Evolutionary conservation across 2,888 invertebrate species (phyloP), one percentile per base, ranked within the genome.

Genomic region (Pyrocoelia pectoralis): DNA sequence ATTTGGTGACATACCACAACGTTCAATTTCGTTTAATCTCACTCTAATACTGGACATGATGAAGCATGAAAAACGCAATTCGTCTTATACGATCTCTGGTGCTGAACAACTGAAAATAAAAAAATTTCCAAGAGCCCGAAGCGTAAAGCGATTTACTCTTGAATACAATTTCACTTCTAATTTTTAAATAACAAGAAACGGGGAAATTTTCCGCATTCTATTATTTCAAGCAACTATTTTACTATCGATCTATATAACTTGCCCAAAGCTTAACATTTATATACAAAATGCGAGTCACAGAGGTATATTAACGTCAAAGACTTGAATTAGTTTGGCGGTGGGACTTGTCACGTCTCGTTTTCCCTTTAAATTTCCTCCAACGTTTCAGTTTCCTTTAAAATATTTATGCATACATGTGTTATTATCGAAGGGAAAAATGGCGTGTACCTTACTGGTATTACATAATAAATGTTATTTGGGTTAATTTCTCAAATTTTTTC

Each of bases 211-310:
- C n/a, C n/a, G n/a, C n/a, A n/a, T n/a, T n/a, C n/a, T n/a, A n/a
- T n/a, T n/a, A n/a, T n/a, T n/a, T n/a, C n/a, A 24, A 5, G 4
- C 24, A 24, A 6, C 24, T 24, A 24, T 24, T 24, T 24, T 46
- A 46, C 49, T 61, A 61, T 61, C 49, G 61, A 61, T 61, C 61
- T 18, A 14, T 28, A 28, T 56, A 56, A 61, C 52, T 61, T 53
- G 56, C 46, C 52, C 61, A 56, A 56, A 38, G 56, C 40, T 61
- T 48, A 61, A 61, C 56, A 56, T 61, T 61, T 56, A 61, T 61
- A 61, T 53, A 61, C 54, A 62, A 57, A 62, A 62, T 57, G 54
- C 57, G 62, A 57, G 62, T 62, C 54, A 58, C 62, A 62, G 43
- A 62, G 50, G 62, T 62, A 54, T 62, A 62, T 62, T 62, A 62